Evolutionary conservation across 2,797 vertebrate genomes (phyloP), one percentile per base, ranked within the genome.

Genomic region (Chelmon rostratus): DNA sequence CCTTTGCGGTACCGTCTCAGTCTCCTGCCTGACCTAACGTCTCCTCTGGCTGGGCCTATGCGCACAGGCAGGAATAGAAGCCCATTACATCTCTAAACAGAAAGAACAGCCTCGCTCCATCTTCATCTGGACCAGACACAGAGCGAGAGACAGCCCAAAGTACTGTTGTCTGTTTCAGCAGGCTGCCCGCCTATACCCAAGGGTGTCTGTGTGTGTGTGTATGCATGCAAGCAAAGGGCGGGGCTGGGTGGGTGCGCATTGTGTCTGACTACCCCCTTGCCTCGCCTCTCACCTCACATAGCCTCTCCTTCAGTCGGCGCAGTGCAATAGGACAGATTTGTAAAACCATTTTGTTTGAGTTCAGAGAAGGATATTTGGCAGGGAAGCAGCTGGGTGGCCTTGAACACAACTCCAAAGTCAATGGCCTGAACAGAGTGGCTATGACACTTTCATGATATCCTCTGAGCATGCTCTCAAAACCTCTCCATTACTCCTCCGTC

Each of bases 351-450:
- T 91, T 77, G 76, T 91, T 88, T 74, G 86, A 92, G 88, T 88
- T 89, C 66, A 81, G 73, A 91, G 83, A 90, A 86, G 79, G 77
- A 86, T 81, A 89, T 92, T 90, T 95, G 94, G 93, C 93, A 92
- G 82, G 74, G 72, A 71, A 85, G 78, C 82, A 86, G 70, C 81
- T 81, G 71, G 58, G 78, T 87, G 91, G 92, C 94, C 95, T 94
- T 96, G 93, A 95, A 94, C 91, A 89, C 68, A 83, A 82, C 84
- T 88, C 86, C 90, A 95, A 94, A 95, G 95, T 95, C 95, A 92
- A 89, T 89, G 85, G 89, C 85, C 78, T 86, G 78, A 87, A 75
- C 57, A 79, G 71, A 82, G 82, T 61, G 83, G 82, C 90, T 87
- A 62, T 89, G 89, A 92, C 89, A 90, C 79, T 85, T 73, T 82